Percentiles rank a stretch among this genome's conserved stretches.
phyloP scores from a whole-genome alignment of 2,797 vertebrate genomes.

The Morus bassanus region DNA sequence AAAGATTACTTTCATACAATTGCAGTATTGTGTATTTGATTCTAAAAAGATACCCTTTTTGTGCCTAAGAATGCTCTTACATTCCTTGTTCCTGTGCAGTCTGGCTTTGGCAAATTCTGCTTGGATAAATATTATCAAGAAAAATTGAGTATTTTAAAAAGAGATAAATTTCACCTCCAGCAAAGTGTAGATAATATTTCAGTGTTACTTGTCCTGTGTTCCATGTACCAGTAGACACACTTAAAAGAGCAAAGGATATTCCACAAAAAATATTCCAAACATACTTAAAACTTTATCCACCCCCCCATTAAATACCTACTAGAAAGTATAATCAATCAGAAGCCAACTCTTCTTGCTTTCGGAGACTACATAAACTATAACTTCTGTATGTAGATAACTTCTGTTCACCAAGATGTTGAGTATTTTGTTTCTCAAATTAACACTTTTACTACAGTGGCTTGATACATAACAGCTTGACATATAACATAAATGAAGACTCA shows the following conservation, averaged over 20 bases:
- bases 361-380: background rate
- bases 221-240: background rate
- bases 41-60: background rate
- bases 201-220: background rate
- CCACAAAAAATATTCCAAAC: background rate
- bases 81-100: background rate
- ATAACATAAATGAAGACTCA: background rate
- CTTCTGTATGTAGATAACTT: background rate
- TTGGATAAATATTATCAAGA: background rate
- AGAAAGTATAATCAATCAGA: background rate
- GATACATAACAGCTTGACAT: background rate
- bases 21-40: background rate
- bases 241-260: background rate
- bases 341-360: background rate
- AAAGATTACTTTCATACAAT: background rate
- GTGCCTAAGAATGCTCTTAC: background rate
- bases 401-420: background rate
- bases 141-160: background rate
- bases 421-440: background rate
- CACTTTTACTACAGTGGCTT: background rate
- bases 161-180: background rate
- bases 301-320: background rate
- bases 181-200: background rate
- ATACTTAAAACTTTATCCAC: background rate
- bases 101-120: background rate